Conservation (phyloP, 2,113 vertebrate genomes). For the Sclerurus mexicanus region DNA sequence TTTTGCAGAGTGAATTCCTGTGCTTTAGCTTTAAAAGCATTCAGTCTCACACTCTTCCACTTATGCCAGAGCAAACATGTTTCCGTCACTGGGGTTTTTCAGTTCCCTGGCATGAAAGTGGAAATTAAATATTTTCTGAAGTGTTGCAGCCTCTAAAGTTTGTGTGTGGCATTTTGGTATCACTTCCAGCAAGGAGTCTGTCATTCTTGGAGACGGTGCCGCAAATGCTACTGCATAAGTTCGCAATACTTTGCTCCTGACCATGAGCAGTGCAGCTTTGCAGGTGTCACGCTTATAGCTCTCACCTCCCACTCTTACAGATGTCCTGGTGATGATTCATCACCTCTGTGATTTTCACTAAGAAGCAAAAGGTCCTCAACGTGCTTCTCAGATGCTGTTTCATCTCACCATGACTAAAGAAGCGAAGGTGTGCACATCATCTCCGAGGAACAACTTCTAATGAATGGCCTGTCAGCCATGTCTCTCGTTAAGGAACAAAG, state of each 20-base stretch:
- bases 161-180: constrained; percentile 2
- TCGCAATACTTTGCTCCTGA: neutral
- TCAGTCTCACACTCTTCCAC: neutral
- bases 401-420: constrained; percentile 80
- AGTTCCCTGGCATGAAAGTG: constrained; percentile 8
- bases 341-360: constrained; percentile 53
- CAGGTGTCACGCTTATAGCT: constrained; percentile 36
- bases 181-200: constrained; percentile 9
- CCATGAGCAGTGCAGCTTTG: neutral
- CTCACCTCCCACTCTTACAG: constrained; percentile 52
- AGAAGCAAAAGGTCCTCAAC: constrained; percentile 58
- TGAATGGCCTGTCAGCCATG: constrained; percentile 63
- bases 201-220: neutral
- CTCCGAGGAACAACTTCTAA: constrained; percentile 45
- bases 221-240: accelerated
- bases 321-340: constrained; percentile 69
- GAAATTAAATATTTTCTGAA: constrained; percentile 38
- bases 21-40: neutral
- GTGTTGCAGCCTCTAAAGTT: constrained; percentile 20
- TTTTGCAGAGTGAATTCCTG: neutral
- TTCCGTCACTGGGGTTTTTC: neutral
- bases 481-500: constrained; percentile 67
- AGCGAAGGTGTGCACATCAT: constrained; percentile 69
- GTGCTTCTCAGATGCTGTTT: constrained; percentile 69
- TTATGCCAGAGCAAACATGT: constrained; percentile 41